Evolutionary conservation across 2,113 vertebrate species (phyloP), one percentile per base, ranked within the genome.

Genomic region (Collichthys lucidus): DNA sequence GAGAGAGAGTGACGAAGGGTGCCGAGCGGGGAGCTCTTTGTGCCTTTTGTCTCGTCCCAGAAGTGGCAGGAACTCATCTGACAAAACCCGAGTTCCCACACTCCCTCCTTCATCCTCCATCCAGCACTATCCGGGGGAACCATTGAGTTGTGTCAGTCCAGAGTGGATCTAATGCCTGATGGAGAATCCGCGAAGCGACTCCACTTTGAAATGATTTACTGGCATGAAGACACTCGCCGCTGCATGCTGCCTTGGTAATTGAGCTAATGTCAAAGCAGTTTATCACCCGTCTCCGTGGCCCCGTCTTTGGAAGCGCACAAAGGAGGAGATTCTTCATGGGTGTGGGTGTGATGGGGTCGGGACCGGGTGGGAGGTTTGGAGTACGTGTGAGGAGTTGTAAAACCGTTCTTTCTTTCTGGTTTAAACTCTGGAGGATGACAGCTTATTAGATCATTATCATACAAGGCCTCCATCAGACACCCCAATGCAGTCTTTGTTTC

Each of bases 201-300:
- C 79, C 71, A 77, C 87, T 90, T 90, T 85, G 79, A 91, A 80
- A 72, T 82, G 78, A 92, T 89, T 86, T 88, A 84, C 88, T 84
- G 85, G 69, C 79, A 74, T 29, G 81, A 86, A 86, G 82, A 85
- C 84, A 74, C 62, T 82, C 61, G 9, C 75, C 78, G 71, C 83
- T 47, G 69, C 26, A n/a, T 47, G 71, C 66, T 24, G 88, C 70
- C 73, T 60, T 67, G 56, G 79, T 88, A 90, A 90, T 77, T 74
- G 77, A 70, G 86, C 86, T 86, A 80, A 91, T 74, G 83, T 82
- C 85, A 75, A 76, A 76, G 81, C 77, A 50, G 87, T 91, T 93
- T 80, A 91, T 91, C 84, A 69, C 73, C 59, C 74, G 53, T 69
- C 61, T 83, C 76, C 9, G 9, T 67, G 76, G 64, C 46, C n/a